phyloP scores from a whole-genome alignment of 2,888 invertebrate species.

The Teleiodes luculella region DNA sequence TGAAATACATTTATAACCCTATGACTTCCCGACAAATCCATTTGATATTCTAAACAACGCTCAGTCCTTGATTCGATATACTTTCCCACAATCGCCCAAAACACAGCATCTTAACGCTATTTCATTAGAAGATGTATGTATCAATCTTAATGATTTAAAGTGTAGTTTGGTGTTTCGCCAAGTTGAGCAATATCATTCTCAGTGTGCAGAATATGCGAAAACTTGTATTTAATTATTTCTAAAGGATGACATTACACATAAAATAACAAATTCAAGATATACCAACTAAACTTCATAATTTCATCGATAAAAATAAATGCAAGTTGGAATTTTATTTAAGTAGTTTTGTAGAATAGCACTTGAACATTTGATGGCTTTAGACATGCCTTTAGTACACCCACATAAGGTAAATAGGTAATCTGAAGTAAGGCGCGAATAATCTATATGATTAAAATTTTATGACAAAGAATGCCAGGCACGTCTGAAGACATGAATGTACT shows the following conservation, averaged over 20 bases:
- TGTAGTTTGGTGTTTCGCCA: constrained; percentile 7
- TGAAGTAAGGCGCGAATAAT: neutral
- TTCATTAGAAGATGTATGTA: too few species aligned
- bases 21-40: constrained; percentile 40
- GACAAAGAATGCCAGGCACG: neutral
- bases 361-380: constrained; percentile 30
- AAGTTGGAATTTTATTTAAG: constrained; percentile 40
- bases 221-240: neutral
- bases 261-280: neutral
- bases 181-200: constrained; percentile 17
- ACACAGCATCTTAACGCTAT: constrained; percentile 38
- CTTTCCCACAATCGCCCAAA: constrained; percentile 37
- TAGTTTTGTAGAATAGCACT: constrained; percentile 41
- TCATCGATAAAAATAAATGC: constrained; percentile 40
- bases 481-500: constrained; percentile 1
- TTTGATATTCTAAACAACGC: constrained; percentile 45
- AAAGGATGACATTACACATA: neutral
- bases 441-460: neutral
- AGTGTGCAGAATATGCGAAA: constrained; percentile 9
- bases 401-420: neutral
- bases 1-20: constrained; percentile 47
- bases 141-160: too few species aligned
- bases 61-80: constrained; percentile 60
- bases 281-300: constrained; percentile 4
- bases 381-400: neutral